These are phyloP conservation scores for Lamprologus tigripictilis DNA, from an alignment of 2,113 vertebrate species.

Conservation along the genomic window DNA sequence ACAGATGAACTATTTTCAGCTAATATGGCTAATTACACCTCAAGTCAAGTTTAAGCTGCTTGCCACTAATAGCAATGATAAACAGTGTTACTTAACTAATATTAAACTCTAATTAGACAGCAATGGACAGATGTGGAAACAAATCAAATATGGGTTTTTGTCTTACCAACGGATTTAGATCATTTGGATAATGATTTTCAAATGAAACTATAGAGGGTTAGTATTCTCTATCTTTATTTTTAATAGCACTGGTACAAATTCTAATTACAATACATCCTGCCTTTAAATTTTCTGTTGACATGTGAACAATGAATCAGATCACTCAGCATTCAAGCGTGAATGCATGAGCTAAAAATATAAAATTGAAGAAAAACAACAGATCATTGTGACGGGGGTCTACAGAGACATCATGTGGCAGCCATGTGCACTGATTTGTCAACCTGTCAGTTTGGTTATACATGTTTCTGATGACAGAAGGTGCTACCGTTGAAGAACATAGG, in stretches of 20 bases:
- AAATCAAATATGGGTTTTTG: background rate
- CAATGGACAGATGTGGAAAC: background rate
- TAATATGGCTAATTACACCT: background rate
- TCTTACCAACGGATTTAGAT: background rate
- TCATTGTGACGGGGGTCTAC: background rate
- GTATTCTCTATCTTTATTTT: background rate
- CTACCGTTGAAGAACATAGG: background rate
- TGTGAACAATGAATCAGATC: background rate
- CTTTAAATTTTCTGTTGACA: background rate
- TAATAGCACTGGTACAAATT: background rate
- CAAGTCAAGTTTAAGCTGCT: background rate
- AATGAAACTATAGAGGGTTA: background rate
- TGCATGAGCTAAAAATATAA: background rate
- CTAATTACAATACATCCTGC: background rate
- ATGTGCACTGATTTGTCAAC: background rate
- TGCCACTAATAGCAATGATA: background rate
- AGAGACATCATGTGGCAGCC: constrained; percentile 17
- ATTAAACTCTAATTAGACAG: background rate
- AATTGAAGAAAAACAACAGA: background rate
- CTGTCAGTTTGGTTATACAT: background rate
- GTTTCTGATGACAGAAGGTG: background rate
- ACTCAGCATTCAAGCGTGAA: background rate
- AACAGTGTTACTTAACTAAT: background rate
- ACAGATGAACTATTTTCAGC: background rate
- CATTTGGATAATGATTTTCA: background rate